Evolutionary conservation across 2,797 vertebrate species (phyloP), one percentile per base, ranked within the genome.

Genomic region (Pelochelys cantorii): DNA sequence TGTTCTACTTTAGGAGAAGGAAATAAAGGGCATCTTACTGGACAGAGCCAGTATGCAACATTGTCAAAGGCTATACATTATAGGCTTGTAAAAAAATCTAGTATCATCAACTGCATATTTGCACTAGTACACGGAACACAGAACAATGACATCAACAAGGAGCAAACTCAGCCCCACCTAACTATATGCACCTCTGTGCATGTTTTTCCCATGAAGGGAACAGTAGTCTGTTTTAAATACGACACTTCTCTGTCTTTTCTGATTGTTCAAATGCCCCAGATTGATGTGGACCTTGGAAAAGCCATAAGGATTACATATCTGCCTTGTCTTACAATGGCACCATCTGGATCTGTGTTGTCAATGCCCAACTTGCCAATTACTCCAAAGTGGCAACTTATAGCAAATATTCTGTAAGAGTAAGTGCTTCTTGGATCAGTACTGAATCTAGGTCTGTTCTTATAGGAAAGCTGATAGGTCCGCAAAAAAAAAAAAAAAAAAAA

Each of bases 41-140:
- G 60, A 65, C 79, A 52, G 1, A 25, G 90, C 79, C 88, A 93
- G 94, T 95, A 96, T 92, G 94, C 90, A 95, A 92, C 42, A 25
- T 3, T 27, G 23, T 23, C 74, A 75, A 25, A 6, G 25, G 27
- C 7, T 48, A 48, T 48, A 11, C 71, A 10, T 31, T 37, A 48
- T 3, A 48, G 42, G 2, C 37, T 77, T 56, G 7, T 77, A 62
- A 83, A 59, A 79, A 22, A 75, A 83, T 23, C 13, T 59, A 3
- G 14, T 4, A 79, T 79, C 1, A 52, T 54, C 42, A 75, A 5
- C 29, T 54, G 56, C 55, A 34, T 5, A 22, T 4, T 1, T 5
- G 22, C 53, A 18, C 27, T 31, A 75, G 22, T 29, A 75, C 12
- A 7, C 60, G 56, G 52, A 84, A 62, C 22, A 7, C 60, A 62